Percentiles rank a stretch among this genome's conserved stretches.
These are phyloP conservation scores for Therioaphis trifolii DNA, from an alignment of 2,888 invertebrate genomes.

Conservation along the genomic window DNA sequence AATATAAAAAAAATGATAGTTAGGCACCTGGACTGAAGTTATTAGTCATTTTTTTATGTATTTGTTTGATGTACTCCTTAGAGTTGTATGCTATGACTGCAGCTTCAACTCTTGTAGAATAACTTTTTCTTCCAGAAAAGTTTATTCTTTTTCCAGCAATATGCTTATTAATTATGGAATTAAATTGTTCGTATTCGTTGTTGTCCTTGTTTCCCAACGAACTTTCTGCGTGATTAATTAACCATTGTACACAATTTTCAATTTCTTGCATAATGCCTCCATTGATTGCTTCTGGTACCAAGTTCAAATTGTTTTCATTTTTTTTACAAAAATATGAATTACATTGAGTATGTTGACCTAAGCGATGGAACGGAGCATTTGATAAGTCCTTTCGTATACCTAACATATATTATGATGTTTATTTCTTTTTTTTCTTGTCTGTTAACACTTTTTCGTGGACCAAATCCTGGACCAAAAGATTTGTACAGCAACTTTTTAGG, in stretches of 20 bases:
- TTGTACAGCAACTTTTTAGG: too few relatives aligned
- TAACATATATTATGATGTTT: too few relatives aligned
- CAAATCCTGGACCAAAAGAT: too few relatives aligned
- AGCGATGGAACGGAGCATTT: slow-evolving; percentile 10
- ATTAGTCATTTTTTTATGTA: slow-evolving; percentile 16
- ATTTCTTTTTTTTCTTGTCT: too few relatives aligned
- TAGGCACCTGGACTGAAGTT: slow-evolving; percentile 9
- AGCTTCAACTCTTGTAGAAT: slow-evolving; percentile 4
- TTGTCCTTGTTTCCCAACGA: neutral
- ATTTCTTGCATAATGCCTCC: too few relatives aligned
- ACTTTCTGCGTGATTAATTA: neutral
- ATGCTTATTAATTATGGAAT: neutral
- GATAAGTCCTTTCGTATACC: neutral
- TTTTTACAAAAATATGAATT: neutral
- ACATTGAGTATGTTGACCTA: neutral
- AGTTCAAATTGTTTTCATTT: too few relatives aligned
- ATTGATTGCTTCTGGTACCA: too few relatives aligned
- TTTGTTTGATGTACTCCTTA: neutral
- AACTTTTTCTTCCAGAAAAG: neutral
- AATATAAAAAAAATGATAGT: too few relatives aligned
- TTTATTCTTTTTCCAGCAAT: neutral
- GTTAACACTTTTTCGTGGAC: too few relatives aligned
- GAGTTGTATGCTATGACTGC: slow-evolving; percentile 3
- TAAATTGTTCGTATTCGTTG: neutral
- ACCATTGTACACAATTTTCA: too few relatives aligned